phyloP scores from a whole-genome alignment of 2,113 vertebrate genomes.

The Neopipo cinnamomea region DNA sequence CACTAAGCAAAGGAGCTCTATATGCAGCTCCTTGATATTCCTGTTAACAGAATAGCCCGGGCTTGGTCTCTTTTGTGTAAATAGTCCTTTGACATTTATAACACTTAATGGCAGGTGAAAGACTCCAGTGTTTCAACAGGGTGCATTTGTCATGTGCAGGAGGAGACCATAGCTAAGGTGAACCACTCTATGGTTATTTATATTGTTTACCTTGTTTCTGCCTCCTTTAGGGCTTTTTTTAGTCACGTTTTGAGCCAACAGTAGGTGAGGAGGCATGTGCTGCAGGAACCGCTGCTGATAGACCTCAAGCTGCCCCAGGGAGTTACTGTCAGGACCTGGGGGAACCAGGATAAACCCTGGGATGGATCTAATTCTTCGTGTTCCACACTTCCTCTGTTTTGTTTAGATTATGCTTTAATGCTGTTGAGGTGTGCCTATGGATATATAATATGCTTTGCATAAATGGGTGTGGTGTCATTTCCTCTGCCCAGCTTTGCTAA shows the following conservation, averaged over 20 bases:
- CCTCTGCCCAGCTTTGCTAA: not conserved
- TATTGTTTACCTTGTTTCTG: not conserved
- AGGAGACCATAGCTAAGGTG: not conserved
- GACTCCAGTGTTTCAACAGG: not conserved
- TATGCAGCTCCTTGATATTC: not conserved
- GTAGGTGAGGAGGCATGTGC: not conserved
- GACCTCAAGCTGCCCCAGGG: not conserved
- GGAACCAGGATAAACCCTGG: not conserved
- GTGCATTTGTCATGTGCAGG: not conserved
- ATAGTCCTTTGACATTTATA: not conserved
- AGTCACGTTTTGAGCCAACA: not conserved
- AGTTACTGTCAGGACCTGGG: not conserved
- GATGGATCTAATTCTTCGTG: not conserved
- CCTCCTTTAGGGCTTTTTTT: not conserved
- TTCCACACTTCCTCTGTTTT: not conserved
- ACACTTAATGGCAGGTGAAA: not conserved
- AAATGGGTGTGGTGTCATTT: not conserved
- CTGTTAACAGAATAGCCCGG: not conserved
- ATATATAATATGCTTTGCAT: not conserved
- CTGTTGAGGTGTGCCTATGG: not conserved
- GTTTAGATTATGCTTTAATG: not conserved
- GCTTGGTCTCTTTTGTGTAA: not conserved
- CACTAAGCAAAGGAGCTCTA: not conserved
- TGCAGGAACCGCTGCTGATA: not conserved
- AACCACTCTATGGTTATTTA: not conserved